phyloP scores from a whole-genome alignment of 2,888 invertebrate species.

The Macroteleia sp. region DNA sequence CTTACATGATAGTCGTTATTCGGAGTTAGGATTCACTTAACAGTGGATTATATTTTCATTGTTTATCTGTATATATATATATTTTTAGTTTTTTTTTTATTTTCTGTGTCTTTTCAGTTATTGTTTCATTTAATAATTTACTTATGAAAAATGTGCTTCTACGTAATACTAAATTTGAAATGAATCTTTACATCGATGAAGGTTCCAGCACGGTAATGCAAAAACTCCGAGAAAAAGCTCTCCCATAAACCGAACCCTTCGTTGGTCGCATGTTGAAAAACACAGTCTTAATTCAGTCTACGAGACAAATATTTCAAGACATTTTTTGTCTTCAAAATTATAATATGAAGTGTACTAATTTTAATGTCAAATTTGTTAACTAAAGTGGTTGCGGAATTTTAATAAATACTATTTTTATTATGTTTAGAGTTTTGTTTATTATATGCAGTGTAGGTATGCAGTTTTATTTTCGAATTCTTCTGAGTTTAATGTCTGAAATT shows the following conservation, averaged over 20 bases:
- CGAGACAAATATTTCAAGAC: too few species aligned
- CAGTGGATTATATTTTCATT: not conserved
- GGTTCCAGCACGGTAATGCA: slow-evolving; percentile 50
- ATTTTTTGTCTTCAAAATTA: too few species aligned
- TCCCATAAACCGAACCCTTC: not conserved
- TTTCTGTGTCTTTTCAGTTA: slow-evolving; percentile 9
- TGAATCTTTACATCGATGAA: slow-evolving; percentile 59
- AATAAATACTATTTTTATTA: too few species aligned
- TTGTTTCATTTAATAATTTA: slow-evolving; percentile 37
- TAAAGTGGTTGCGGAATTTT: too few species aligned
- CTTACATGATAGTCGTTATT: slow-evolving; percentile 69
- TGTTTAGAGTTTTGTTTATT: too few species aligned
- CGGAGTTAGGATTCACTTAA: slow-evolving; percentile 68
- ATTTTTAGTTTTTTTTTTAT: not conserved
- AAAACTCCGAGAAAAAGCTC: slow-evolving; percentile 18
- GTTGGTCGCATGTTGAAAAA: too few species aligned
- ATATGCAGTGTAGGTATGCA: too few species aligned
- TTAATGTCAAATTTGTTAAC: too few species aligned
- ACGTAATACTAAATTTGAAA: slow-evolving; percentile 70
- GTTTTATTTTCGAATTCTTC: too few species aligned
- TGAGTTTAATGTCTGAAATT: too few species aligned
- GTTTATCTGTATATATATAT: slow-evolving; percentile 11
- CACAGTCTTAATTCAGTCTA: too few species aligned
- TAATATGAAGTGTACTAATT: too few species aligned
- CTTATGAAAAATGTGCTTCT: slow-evolving; percentile 38